Evolutionary conservation across 2,113 vertebrate genomes (phyloP).

Genomic region (Holacanthus passer): DNA sequence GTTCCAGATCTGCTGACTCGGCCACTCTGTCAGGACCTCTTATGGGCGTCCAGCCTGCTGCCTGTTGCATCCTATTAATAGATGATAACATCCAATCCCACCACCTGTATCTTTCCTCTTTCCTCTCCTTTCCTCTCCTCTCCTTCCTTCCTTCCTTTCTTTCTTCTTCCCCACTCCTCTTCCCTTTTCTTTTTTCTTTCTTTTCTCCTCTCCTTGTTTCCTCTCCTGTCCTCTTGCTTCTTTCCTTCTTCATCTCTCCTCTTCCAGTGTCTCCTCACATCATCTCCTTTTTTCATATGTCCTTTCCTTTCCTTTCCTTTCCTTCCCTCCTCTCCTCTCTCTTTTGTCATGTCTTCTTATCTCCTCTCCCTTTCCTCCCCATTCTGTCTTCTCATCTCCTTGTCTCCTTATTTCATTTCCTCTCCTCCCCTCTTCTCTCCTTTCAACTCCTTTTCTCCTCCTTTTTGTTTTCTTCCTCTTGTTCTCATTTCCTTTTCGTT

Average conservation of each 20-base stretch:
- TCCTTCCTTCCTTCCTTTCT: neutral
- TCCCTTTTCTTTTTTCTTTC: neutral
- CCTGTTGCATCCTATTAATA: constrained; percentile 66
- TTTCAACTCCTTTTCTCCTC: neutral
- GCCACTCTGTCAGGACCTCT: constrained; percentile 63
- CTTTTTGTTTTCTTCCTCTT: accelerated
- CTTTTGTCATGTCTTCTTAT: accelerated
- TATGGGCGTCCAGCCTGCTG: constrained; percentile 70
- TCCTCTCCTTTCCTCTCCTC: neutral
- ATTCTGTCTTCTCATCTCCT: neutral
- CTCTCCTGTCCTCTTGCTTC: neutral
- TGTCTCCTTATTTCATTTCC: neutral
- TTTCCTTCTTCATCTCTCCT: too few species aligned
- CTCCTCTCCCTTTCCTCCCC: neutral
- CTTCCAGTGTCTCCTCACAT: neutral
- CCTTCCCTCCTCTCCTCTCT: neutral
- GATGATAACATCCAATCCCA: constrained; percentile 9
- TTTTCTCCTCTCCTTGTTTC: neutral
- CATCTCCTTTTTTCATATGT: neutral
- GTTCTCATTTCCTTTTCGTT: neutral
- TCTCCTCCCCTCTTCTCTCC: neutral
- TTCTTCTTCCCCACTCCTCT: neutral
- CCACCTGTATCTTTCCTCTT: neutral
- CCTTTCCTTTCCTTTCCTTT: neutral
- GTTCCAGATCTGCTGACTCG: constrained; percentile 60